phyloP scores from a whole-genome alignment of 2,888 invertebrate genomes.

The Pyrrhosoma nymphula region DNA sequence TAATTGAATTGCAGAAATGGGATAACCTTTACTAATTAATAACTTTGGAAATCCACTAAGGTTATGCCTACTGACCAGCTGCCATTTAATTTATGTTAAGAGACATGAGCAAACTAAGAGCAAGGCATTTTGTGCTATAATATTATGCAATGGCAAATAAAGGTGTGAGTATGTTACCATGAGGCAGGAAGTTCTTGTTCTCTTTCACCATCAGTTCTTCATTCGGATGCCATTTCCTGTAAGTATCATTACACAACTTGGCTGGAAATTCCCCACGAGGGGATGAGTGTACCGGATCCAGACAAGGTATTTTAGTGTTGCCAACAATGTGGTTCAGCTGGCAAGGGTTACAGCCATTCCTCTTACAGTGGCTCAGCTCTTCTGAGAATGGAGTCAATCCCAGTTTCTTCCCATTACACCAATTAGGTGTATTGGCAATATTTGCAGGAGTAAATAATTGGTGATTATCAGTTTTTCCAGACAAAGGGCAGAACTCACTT shows the following conservation, averaged over 20 bases:
- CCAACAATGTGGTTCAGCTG: constrained; percentile 28
- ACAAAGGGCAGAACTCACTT: neutral
- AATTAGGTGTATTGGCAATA: neutral
- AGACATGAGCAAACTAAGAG: too few relatives aligned
- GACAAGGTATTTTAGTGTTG: constrained; percentile 6
- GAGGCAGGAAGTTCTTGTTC: constrained; percentile 17
- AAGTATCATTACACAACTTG: constrained; percentile 43
- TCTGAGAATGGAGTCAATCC: constrained; percentile 20
- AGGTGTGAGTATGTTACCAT: neutral
- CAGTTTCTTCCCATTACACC: constrained; percentile 36
- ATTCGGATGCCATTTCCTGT: constrained; percentile 12
- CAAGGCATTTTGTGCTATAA: too few relatives aligned
- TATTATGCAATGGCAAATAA: neutral
- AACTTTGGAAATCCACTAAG: too few relatives aligned
- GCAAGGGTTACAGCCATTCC: constrained; percentile 15
- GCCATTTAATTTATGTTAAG: too few relatives aligned
- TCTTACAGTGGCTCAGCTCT: constrained; percentile 10
- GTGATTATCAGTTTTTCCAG: neutral
- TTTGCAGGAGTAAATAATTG: neutral
- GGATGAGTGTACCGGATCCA: neutral
- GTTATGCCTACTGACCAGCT: too few relatives aligned
- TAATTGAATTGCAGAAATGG: too few relatives aligned
- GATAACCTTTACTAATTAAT: too few relatives aligned
- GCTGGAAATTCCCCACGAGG: constrained; percentile 21
- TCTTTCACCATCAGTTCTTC: constrained; percentile 26